These are phyloP conservation scores for Spatula clypeata DNA, from an alignment of 2,797 vertebrate species.

Conservation along the genomic window DNA sequence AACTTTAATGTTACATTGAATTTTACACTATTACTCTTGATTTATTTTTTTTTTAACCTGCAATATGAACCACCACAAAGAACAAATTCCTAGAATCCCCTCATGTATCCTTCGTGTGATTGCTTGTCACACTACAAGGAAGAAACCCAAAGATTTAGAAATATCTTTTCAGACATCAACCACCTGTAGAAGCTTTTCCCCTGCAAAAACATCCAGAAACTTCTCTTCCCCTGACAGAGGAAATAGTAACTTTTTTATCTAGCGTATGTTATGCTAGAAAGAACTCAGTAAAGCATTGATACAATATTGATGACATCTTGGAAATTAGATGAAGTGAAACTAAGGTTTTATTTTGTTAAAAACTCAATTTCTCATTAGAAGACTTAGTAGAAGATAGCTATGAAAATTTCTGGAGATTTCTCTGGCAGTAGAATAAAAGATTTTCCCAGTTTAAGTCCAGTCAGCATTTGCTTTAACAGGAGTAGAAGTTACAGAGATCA, in stretches of 20 bases:
- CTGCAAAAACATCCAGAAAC: not conserved
- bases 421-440: not conserved
- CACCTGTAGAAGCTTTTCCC: not conserved
- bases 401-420: conserved; percentile 5
- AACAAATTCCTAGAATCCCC: not conserved
- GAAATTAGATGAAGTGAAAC: not conserved
- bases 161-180: not conserved
- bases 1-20: not conserved
- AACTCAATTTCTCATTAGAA: not conserved
- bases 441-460: not conserved
- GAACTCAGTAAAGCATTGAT: not conserved
- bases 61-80: not conserved
- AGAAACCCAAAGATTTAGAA: not conserved
- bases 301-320: not conserved
- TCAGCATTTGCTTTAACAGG: conserved; percentile 51
- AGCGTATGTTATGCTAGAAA: not conserved
- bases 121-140: not conserved
- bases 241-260: not conserved
- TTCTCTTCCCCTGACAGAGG: not conserved
- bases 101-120: not conserved
- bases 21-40: not conserved
- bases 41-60: not conserved
- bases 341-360: not conserved
- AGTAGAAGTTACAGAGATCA: conserved; percentile 24
- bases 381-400: not conserved